phyloP scores from a whole-genome alignment of 1,140 invertebrate species.

The Temnothorax curvispinosus region DNA sequence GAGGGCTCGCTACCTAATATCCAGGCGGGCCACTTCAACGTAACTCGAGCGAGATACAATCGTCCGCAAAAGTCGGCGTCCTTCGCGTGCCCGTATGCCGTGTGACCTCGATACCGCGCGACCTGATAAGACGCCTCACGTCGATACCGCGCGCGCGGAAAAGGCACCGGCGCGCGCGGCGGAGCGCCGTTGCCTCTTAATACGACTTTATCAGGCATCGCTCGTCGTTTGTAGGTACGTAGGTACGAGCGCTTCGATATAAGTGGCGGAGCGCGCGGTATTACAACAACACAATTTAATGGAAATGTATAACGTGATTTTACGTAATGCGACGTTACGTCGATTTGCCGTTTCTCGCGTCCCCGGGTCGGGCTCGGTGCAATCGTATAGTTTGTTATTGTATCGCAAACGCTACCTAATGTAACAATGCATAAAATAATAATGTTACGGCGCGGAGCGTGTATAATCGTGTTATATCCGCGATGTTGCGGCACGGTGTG shows the following conservation, averaged over 20 bases:
- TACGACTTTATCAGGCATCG: constrained; percentile 47
- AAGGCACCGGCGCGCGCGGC: neutral
- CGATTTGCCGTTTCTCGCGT: neutral
- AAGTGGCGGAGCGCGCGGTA: constrained; percentile 10
- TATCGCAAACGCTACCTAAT: neutral
- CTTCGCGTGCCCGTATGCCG: constrained; percentile 25
- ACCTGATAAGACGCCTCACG: constrained; percentile 38
- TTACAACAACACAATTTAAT: constrained; percentile 28
- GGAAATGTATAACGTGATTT: constrained; percentile 43
- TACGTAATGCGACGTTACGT: constrained; percentile 27
- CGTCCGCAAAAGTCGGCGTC: constrained; percentile 47
- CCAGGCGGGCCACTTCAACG: constrained; percentile 51
- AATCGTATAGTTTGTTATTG: constrained; percentile 42
- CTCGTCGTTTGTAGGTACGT: constrained; percentile 4
- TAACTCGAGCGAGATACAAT: constrained; percentile 51
- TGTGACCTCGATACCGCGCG: constrained; percentile 47
- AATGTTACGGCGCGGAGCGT: neutral
- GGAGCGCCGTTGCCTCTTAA: neutral
- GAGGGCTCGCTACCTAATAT: constrained; percentile 58
- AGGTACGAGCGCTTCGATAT: constrained; percentile 33
- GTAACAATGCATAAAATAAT: neutral
- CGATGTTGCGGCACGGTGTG: constrained; percentile 7
- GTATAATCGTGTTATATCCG: constrained; percentile 8
- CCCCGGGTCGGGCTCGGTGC: neutral
- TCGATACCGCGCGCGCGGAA: constrained; percentile 23